Conservation (phyloP, 2,113 vertebrate species). For the Proterorhinus semilunaris region DNA sequence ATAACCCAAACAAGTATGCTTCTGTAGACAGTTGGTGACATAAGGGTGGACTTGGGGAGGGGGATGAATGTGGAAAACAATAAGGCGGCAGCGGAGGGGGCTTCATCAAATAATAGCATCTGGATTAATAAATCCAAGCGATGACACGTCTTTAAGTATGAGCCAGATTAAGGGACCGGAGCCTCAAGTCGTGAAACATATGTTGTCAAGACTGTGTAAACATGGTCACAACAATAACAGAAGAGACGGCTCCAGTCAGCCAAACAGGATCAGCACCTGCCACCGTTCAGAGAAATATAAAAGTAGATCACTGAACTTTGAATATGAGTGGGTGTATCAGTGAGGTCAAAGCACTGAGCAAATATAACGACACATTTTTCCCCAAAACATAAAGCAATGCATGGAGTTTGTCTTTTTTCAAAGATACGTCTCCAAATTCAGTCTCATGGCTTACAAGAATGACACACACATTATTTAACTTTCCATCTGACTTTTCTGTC, state of each 20-base stretch:
- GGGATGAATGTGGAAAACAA: slow-evolving; percentile 22
- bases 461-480: not conserved
- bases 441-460: not conserved
- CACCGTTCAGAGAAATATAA: slow-evolving; percentile 69
- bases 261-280: slow-evolving; percentile 29
- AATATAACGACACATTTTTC: slow-evolving; percentile 1
- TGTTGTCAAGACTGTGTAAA: slow-evolving; percentile 66
- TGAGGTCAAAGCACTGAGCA: slow-evolving; percentile 37
- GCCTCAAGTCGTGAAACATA: slow-evolving; percentile 66
- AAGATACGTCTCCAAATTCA: not conserved
- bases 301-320: slow-evolving; percentile 60
- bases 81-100: slow-evolving; percentile 19
- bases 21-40: slow-evolving; percentile 11
- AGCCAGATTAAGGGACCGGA: slow-evolving; percentile 64
- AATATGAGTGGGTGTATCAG: slow-evolving; percentile 36
- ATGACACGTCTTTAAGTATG: slow-evolving; percentile 61
- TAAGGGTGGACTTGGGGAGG: slow-evolving; percentile 1
- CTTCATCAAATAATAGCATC: slow-evolving; percentile 67
- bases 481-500: not conserved
- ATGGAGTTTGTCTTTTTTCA: too few species aligned
- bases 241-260: slow-evolving; percentile 39
- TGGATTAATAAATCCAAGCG: slow-evolving; percentile 74
- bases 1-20: slow-evolving; percentile 18
- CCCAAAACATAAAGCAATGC: too few species aligned
- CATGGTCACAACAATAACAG: slow-evolving; percentile 59